Conservation (phyloP, 2,888 invertebrate species). For the Drosophila prostipennis region DNA sequence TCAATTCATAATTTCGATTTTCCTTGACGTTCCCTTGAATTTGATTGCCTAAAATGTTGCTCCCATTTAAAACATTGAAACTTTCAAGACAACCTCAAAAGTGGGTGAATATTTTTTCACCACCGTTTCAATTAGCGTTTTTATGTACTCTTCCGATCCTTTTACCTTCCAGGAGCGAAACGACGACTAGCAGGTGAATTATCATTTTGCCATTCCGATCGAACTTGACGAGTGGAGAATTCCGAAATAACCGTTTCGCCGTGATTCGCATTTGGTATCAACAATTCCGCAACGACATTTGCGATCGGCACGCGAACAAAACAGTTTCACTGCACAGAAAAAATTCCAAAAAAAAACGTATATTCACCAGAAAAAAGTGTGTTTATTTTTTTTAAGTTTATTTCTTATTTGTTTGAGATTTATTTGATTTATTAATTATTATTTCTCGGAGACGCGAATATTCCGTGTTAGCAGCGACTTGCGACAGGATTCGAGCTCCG, state of each 20-base stretch:
- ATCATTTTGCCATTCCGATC: slow-evolving; percentile 81
- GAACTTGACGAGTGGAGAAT: slow-evolving; percentile 23
- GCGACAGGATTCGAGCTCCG: background rate
- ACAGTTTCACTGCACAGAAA: slow-evolving; percentile 32
- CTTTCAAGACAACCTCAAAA: too few species aligned
- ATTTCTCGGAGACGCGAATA: slow-evolving; percentile 3
- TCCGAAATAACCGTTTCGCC: slow-evolving; percentile 56
- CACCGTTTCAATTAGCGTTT: too few species aligned
- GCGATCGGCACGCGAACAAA: slow-evolving; percentile 32
- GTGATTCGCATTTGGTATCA: slow-evolving; percentile 53
- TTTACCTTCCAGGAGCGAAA: slow-evolving; percentile 80
- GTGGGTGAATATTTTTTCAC: too few species aligned
- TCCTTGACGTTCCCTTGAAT: too few species aligned
- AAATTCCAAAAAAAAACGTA: slow-evolving; percentile 24
- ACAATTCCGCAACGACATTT: slow-evolving; percentile 40
- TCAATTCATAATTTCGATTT: too few species aligned
- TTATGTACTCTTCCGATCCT: background rate
- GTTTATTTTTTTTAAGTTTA: background rate
- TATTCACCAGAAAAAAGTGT: background rate
- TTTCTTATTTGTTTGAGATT: background rate
- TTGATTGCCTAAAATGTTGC: too few species aligned
- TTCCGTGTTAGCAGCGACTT: background rate
- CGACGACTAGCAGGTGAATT: slow-evolving; percentile 75
- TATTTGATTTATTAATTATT: background rate
- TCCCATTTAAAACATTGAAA: too few species aligned